Base-by-base conservation (phyloP, 2,888 invertebrate species). In the Cheilosia scutellata region DNA sequence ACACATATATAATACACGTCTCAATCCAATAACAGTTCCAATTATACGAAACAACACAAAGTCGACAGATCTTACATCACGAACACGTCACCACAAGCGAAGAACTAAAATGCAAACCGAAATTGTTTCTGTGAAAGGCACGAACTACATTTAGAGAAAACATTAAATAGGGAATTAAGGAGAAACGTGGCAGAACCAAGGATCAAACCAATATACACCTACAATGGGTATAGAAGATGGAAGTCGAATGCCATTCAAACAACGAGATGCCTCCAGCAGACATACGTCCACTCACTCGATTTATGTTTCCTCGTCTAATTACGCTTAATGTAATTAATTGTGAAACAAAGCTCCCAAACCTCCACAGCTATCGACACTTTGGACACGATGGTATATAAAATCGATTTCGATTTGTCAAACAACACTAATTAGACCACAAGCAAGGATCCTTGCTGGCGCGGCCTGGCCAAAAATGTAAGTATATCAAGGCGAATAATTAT, bases 401-500 rank as follows among this genome's bases (percentile, higher is more conserved):
- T 74, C 83, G 74, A 78, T 83, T 83, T 70, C 72, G 62, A 79
- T 78, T 78, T 68, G 72, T 62, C 72, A 29, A 68, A 63, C 71
- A 68, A 63, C 51, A 27, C 72, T 78, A 78, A 83, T 78, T 78
- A 78, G 42, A 78, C 49, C 55, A 70, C 63, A 55, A 75, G 66
- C 63, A 55, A 75, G 66, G 27, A 51, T 25, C 47, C 49, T 44
- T 42, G 55, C 0, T 37, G 49, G 13, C 40, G 37, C 37, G 37
- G 37, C 37, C 37, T 40, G 42, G 60, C 51, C 71, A 44, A 58
- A 47, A 68, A 76, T 66, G 55, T 42, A 77, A 71, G 83, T 68
- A 79, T 57, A 79, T 63, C 57, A 78, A 74, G 20, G 63, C 49
- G 58, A 78, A 58, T 83, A 78, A 58, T 83, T 65, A 83, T 83